Evolutionary conservation across 2,797 vertebrate genomes (phyloP).

Genomic region (Emys orbicularis): DNA sequence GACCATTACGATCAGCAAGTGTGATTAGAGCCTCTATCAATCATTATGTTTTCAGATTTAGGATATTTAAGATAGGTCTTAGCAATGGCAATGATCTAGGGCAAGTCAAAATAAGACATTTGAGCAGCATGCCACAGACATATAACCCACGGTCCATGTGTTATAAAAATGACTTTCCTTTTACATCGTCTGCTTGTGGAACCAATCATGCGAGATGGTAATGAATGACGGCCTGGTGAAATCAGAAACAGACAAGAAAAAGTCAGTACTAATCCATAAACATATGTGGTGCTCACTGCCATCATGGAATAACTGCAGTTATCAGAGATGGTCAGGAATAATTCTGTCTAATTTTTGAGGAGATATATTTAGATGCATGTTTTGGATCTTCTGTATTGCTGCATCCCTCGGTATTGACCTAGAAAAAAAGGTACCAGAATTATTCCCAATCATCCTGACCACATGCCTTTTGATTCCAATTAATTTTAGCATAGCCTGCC

Average conservation of each 20-base stretch:
- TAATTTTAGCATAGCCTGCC: slow-evolving; percentile 37
- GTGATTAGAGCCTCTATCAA: background rate
- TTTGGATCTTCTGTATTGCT: slow-evolving; percentile 13
- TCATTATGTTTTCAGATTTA: accelerated
- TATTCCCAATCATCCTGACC: slow-evolving; percentile 25
- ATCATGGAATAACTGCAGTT: slow-evolving; percentile 54
- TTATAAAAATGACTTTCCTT: background rate
- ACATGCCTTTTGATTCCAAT: slow-evolving; percentile 11
- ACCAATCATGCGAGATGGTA: slow-evolving; percentile 31
- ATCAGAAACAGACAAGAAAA: slow-evolving; percentile 58
- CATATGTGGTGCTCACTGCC: slow-evolving; percentile 52
- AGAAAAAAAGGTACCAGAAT: slow-evolving; percentile 10
- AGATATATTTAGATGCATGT: slow-evolving; percentile 6
- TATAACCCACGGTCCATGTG: background rate
- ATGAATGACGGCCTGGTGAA: slow-evolving; percentile 64
- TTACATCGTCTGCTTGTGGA: slow-evolving; percentile 29
- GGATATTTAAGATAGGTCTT: background rate
- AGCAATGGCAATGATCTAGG: accelerated
- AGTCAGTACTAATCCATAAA: slow-evolving; percentile 51
- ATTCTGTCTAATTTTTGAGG: slow-evolving; percentile 38
- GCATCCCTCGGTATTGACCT: background rate
- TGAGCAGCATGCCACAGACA: background rate
- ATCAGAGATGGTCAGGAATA: slow-evolving; percentile 62
- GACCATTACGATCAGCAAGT: accelerated
- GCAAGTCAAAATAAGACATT: background rate